These are phyloP conservation scores for Hiodon tergisus DNA, from an alignment of 2,113 vertebrate genomes.

Conservation along the genomic window DNA sequence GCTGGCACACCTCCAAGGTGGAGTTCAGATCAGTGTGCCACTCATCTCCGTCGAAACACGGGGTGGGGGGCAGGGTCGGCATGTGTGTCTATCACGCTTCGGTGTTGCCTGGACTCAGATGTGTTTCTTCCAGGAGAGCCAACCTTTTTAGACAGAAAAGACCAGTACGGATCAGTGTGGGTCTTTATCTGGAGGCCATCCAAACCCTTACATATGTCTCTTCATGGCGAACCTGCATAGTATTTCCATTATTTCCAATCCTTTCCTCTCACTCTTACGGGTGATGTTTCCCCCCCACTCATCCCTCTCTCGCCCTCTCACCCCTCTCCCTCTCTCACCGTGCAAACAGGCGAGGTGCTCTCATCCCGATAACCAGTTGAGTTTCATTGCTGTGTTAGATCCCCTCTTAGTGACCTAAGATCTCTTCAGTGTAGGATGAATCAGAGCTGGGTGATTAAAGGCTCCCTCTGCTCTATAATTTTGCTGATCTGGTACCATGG, in stretches of 20 bases:
- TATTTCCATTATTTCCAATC: too few species aligned
- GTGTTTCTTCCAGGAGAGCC: not conserved
- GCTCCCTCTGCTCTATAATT: conserved; percentile 14
- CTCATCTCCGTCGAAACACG: too few species aligned
- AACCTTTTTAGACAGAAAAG: not conserved
- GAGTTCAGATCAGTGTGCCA: too few species aligned
- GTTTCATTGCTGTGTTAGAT: not conserved
- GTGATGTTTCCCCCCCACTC: too few species aligned
- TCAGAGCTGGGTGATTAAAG: conserved; percentile 37
- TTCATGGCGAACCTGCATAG: not conserved
- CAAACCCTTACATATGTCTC: not conserved
- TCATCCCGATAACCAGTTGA: too few species aligned
- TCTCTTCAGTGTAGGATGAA: conserved; percentile 27
- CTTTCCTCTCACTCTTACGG: too few species aligned
- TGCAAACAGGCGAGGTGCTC: too few species aligned
- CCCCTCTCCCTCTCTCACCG: too few species aligned
- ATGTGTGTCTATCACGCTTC: too few species aligned
- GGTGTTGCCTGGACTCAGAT: not conserved
- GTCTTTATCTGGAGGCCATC: not conserved
- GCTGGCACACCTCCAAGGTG: not conserved
- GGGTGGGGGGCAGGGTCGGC: too few species aligned
- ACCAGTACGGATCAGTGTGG: too few species aligned
- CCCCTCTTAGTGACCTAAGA: not conserved
- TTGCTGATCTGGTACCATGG: conserved; percentile 15
- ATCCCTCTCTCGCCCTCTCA: too few species aligned